Percentiles rank a stretch among this genome's conserved stretches.
Conservation (phyloP, 1,140 invertebrate species). For the Melanaphis sacchari region DNA sequence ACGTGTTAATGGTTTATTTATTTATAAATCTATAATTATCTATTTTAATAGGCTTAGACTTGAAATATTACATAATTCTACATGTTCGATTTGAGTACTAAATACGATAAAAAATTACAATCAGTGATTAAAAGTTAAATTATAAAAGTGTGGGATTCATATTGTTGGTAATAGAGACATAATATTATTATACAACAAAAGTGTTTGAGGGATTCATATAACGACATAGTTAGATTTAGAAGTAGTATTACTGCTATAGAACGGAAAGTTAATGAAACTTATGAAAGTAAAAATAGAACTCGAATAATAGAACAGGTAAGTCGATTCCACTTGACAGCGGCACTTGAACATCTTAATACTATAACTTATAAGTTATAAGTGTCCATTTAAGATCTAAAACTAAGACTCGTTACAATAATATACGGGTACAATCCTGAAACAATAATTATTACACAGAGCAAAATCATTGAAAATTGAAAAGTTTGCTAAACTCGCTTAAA, state of each 20-base stretch:
- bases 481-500: background rate
- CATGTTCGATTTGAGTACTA: background rate
- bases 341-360: background rate
- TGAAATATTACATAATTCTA: background rate
- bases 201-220: background rate
- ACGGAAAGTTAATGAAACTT: background rate
- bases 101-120: background rate
- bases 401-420: background rate
- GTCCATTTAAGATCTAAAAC: background rate
- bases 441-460: background rate
- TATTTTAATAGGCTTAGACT: background rate
- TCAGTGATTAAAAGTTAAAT: background rate
- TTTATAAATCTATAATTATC: background rate
- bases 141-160: background rate
- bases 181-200: background rate
- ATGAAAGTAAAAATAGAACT: no score
- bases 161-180: no score
- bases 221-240: background rate
- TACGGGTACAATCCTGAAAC: no score
- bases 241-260: background rate
- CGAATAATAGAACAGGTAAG: background rate
- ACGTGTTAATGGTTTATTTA: background rate
- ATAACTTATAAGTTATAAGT: background rate
- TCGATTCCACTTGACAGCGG: background rate
- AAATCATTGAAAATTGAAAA: background rate